Conservation (phyloP, 2,888 invertebrate genomes). For the Choreutis nemorana region DNA sequence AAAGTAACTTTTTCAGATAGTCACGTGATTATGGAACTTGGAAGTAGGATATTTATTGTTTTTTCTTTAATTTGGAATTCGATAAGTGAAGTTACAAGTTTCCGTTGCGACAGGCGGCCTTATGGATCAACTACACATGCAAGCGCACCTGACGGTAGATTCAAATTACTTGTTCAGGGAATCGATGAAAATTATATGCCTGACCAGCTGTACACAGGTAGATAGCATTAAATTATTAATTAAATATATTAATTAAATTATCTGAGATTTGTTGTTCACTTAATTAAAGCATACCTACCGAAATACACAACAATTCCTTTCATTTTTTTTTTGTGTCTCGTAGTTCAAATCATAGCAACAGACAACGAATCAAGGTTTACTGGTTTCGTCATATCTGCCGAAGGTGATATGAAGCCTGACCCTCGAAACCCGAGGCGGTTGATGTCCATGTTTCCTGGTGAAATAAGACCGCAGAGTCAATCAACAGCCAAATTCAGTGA, state of each 20-base stretch:
- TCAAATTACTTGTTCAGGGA: slow-evolving; percentile 27
- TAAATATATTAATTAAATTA: neutral
- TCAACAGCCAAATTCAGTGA: slow-evolving; percentile 40
- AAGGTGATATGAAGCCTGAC: slow-evolving; percentile 40
- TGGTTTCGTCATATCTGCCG: slow-evolving; percentile 48
- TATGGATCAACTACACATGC: slow-evolving; percentile 38
- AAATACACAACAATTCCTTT: too few species aligned
- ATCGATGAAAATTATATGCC: slow-evolving; percentile 39
- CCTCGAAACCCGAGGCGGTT: slow-evolving; percentile 36
- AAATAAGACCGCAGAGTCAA: slow-evolving; percentile 29
- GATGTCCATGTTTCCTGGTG: slow-evolving; percentile 32
- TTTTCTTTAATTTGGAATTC: neutral
- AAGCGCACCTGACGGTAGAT: slow-evolving; percentile 43
- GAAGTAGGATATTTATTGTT: neutral
- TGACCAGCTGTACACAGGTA: slow-evolving; percentile 45
- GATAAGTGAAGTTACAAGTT: slow-evolving; percentile 13
- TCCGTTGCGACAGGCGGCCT: slow-evolving; percentile 46
- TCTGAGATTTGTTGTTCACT: neutral
- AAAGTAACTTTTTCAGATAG: neutral
- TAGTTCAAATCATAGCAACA: slow-evolving; percentile 38
- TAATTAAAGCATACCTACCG: neutral
- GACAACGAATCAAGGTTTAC: slow-evolving; percentile 39
- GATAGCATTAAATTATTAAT: neutral
- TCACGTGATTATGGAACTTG: neutral
- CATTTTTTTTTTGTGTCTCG: slow-evolving; percentile 8